phyloP scores from a whole-genome alignment of 1,140 invertebrate genomes.

The Drosophila pseudoobscura region DNA sequence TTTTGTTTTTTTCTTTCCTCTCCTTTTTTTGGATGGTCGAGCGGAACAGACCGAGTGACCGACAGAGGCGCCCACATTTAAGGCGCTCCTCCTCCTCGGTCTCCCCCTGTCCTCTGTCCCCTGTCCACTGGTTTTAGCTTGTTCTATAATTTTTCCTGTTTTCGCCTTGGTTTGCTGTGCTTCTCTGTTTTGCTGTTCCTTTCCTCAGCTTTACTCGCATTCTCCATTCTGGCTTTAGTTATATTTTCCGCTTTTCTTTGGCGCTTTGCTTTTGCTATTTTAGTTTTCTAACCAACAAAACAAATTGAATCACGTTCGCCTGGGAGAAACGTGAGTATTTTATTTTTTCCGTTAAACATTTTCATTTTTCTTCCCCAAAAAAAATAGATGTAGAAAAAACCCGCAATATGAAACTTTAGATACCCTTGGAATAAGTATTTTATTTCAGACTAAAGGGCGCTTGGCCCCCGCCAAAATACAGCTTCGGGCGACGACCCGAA shows the following conservation, averaged over 20 bases:
- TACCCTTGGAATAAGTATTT: slow-evolving; percentile 6
- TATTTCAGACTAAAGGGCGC: too few relatives aligned
- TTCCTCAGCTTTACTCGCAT: slow-evolving; percentile 29
- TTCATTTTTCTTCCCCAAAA: slow-evolving; percentile 72
- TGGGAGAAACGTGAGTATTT: slow-evolving; percentile 78
- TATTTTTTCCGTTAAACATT: slow-evolving; percentile 81
- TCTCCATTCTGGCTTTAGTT: slow-evolving; percentile 49
- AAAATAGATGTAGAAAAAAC: slow-evolving; percentile 24
- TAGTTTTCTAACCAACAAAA: slow-evolving; percentile 81
- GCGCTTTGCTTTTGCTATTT: slow-evolving; percentile 65
- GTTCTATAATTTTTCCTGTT: slow-evolving; percentile 52
- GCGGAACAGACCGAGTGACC: slow-evolving; percentile 28
- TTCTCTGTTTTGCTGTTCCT: slow-evolving; percentile 31
- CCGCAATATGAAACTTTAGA: slow-evolving; percentile 16
- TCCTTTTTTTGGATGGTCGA: slow-evolving; percentile 22
- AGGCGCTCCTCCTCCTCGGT: slow-evolving; percentile 34
- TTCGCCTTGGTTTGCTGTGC: slow-evolving; percentile 36
- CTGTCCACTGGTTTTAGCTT: slow-evolving; percentile 37
- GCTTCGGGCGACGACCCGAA: too few relatives aligned
- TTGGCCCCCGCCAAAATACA: too few relatives aligned
- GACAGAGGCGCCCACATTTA: slow-evolving; percentile 50
- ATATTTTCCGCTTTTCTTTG: slow-evolving; percentile 41
- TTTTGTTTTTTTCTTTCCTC: slow-evolving; percentile 7
- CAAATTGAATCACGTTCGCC: slow-evolving; percentile 80
- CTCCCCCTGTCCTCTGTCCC: not conserved